A percentile compares a stretch with the other conserved stretches of the same genome.
Evolutionary conservation across 2,797 vertebrate species (phyloP).

Genomic region (Phoxinus dragarum): DNA sequence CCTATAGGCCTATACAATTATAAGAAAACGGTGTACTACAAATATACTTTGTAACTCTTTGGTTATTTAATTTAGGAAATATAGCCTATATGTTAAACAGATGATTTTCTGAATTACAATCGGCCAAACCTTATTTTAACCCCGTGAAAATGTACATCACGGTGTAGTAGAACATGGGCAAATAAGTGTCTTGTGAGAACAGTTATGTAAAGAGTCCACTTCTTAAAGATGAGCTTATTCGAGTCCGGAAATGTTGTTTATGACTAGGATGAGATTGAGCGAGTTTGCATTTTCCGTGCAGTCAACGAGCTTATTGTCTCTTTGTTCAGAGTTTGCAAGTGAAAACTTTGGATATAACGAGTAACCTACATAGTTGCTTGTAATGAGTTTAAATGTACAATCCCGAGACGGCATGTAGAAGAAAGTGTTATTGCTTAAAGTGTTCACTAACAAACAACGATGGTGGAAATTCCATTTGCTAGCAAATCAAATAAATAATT

Average conservation of each 20-base stretch:
- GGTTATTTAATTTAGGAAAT: slow-evolving; percentile 65
- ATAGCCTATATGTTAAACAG: slow-evolving; percentile 65
- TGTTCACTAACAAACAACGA: background rate
- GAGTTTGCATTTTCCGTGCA: background rate
- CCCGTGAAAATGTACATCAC: slow-evolving; percentile 67
- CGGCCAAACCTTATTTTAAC: slow-evolving; percentile 59
- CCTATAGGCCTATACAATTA: background rate
- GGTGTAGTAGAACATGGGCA: slow-evolving; percentile 4
- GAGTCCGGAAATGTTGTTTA: slow-evolving; percentile 6
- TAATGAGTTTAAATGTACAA: background rate
- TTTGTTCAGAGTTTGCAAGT: slow-evolving; percentile 1
- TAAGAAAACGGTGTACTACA: background rate
- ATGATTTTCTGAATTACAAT: slow-evolving; percentile 64
- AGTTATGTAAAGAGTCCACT: background rate
- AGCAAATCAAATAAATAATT: slow-evolving; percentile 76
- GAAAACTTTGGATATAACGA: background rate
- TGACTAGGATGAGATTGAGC: background rate
- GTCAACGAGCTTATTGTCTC: background rate
- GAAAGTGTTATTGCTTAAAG: slow-evolving; percentile 32
- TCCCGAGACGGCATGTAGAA: background rate
- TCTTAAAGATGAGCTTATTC: background rate
- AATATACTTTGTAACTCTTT: slow-evolving; percentile 15
- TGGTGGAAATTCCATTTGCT: slow-evolving; percentile 50
- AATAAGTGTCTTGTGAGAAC: slow-evolving; percentile 16
- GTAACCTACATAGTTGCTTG: background rate